Conservation (phyloP, 2,888 invertebrate species). For the Xanthia icteritia region DNA sequence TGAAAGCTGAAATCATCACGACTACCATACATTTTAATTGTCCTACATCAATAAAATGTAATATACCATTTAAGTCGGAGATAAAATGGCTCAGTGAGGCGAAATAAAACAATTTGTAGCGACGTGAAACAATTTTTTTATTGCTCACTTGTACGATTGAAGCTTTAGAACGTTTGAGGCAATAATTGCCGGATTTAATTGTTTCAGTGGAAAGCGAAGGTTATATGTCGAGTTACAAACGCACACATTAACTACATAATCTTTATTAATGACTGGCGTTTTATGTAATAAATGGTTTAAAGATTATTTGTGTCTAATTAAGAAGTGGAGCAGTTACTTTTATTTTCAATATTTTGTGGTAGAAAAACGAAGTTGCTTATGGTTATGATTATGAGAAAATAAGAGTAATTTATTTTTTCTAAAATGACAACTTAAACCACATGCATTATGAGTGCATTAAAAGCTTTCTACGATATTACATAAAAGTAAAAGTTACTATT, state of each 20-base stretch:
- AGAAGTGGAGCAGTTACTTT: conserved; percentile 3
- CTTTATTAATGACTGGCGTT: conserved; percentile 22
- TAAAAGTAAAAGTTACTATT: conserved; percentile 19
- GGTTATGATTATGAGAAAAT: background rate
- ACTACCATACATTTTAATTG: conserved; percentile 77
- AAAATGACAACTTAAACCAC: background rate
- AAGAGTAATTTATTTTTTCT: background rate
- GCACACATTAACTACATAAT: conserved; percentile 25
- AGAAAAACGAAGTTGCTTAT: background rate
- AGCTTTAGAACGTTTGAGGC: conserved; percentile 41
- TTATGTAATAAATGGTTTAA: conserved; percentile 24
- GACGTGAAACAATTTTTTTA: conserved; percentile 51
- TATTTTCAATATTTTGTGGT: background rate
- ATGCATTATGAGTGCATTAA: conserved; percentile 6
- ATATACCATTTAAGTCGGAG: conserved; percentile 53
- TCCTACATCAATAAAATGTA: conserved; percentile 71
- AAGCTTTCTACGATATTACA: conserved; percentile 34
- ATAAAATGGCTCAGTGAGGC: conserved; percentile 36
- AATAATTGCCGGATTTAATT: conserved; percentile 52
- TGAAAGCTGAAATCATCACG: conserved; percentile 85
- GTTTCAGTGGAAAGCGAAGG: conserved; percentile 48
- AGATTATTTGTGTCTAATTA: conserved; percentile 22
- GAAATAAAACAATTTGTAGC: conserved; percentile 58
- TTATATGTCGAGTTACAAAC: conserved; percentile 16
- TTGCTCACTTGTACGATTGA: conserved; percentile 31